Evolutionary conservation across 2,888 invertebrate genomes (phyloP), one percentile per base, ranked within the genome.

Genomic region (Drosophila parthenogenetica): DNA sequence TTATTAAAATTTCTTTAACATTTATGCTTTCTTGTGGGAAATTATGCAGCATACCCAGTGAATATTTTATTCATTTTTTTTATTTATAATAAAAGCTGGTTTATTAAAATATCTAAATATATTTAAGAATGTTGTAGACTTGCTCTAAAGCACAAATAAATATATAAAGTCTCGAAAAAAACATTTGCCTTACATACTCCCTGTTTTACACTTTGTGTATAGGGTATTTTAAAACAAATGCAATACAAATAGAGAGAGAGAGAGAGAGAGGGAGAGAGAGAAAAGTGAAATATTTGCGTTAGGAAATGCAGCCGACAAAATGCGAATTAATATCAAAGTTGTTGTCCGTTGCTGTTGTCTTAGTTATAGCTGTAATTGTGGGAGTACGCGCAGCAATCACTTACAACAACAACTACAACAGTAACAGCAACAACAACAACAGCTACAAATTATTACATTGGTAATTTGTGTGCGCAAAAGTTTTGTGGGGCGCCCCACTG

Each of bases 251-350:
- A 29, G 29, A 29, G 29, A 29, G 29, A 29, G 29, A 29, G 29
- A 29, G 7, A 29, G 29, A 29, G 22, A 22, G 22, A 22, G 22
- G 4, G 16, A 42, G 17, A 45, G 8, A 13, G 25, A 22, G n/a
- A 45, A 54, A 42, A 49, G 32, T 45, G 51, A 65, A 71, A 76
- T 79, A 85, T 86, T 87, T 81, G 66, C 71, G 81, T 81, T 81
- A 68, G 82, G 86, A 81, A 81, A 81, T 63, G 82, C 32, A 69
- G 54, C 67, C 68, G 66, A 77, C 87, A 83, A 87, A 81, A 83
- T 77, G 84, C 65, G 77, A 80, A 68, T 81, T 81, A 81, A 87
- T 81, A 87, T 70, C 85, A 62, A 63, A 72, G 45, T 65, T 43
- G 45, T 65, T 43, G 45, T 39, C 35, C 57, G 63, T 43, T 70